phyloP scores from a whole-genome alignment of 2,797 vertebrate species.

The Anabas testudineus region DNA sequence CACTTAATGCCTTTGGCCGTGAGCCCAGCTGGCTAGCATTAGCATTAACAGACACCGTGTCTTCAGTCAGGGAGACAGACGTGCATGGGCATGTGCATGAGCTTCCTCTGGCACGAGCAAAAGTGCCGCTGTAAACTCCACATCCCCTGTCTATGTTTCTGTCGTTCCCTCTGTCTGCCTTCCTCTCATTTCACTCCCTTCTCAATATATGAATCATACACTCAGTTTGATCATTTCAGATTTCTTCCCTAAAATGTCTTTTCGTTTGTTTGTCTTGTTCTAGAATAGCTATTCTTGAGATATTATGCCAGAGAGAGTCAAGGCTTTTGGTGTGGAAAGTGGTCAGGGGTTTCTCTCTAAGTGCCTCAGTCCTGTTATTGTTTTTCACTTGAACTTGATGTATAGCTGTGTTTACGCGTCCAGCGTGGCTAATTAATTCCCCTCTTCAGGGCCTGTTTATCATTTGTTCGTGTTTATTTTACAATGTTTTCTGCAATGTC shows the following conservation, averaged over 20 bases:
- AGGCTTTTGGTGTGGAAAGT: constrained; percentile 47
- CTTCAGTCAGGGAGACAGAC: constrained; percentile 82
- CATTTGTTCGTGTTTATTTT: constrained; percentile 81
- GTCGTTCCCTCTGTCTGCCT: constrained; percentile 29
- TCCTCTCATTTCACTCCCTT: constrained; percentile 32
- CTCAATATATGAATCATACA: constrained; percentile 15
- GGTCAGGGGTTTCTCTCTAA: constrained; percentile 63
- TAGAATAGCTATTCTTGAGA: constrained; percentile 42
- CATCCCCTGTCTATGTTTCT: constrained; percentile 33
- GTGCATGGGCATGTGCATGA: constrained; percentile 65
- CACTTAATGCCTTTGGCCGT: constrained; percentile 97
- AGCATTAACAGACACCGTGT: constrained; percentile 90
- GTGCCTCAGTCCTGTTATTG: constrained; percentile 74
- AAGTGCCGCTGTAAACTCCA: constrained; percentile 47
- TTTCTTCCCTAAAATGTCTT: constrained; percentile 24
- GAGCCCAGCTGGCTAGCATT: constrained; percentile 93
- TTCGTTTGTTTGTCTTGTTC: constrained; percentile 27
- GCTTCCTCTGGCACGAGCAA: constrained; percentile 65
- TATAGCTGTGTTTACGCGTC: constrained; percentile 83
- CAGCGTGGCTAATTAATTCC: constrained; percentile 84
- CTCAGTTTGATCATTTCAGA: constrained; percentile 20
- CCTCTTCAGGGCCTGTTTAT: constrained; percentile 81
- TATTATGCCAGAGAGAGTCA: constrained; percentile 33
- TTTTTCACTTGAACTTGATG: constrained; percentile 83
- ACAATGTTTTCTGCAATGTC: constrained; percentile 68